Base-by-base conservation (phyloP, 2,888 invertebrate genomes). In the Diogma glabrata region DNA sequence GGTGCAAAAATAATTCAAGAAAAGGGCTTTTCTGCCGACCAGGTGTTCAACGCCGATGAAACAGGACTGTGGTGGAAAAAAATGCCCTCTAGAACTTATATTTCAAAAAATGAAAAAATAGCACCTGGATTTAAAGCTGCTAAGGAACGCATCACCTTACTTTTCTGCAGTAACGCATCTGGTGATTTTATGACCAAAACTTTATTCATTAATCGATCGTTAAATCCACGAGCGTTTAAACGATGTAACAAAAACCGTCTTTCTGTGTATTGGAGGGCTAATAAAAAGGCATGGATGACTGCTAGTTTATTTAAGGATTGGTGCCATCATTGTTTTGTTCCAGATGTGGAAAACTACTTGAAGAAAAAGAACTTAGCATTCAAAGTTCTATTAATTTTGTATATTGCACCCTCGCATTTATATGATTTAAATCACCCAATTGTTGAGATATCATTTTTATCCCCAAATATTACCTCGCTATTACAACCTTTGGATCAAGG, bases 81-180 rank as follows among this genome's bases (percentile, higher is more conserved):
- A 3, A 40, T 40, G 19, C 40, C 40, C 30, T 54, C 50, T n/a
- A 40, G 54, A 28, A 28, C 2, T 2, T 28, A 2, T 28, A 28
- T 28, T 28, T 28, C 28, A 28, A 28, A 33, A 33, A 33, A 33
- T 33, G 16, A n/a, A 33, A 33, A 33, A 33, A 33, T 33, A 33
- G 4, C 33, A 33, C 33, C 4, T 33, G 33, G 33, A 33, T 33
- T 33, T 33, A 33, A 33, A 16, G 33, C 33, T 33, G 33, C 33
- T 33, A 33, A 33, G 16, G 33, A 33, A 14, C 33, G 33, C 2
- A 33, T n/a, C n/a, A n/a, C n/a, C 33, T 33, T 4, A 33, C 33
- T 33, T 33, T 33, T 33, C 10, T 33, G 33, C 33, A 33, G 33
- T 33, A 33, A 33, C 3, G 33, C 33, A 33, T 33, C 33, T 33